A percentile compares a stretch with the other conserved stretches of the same genome.
phyloP scores from a whole-genome alignment of 1,140 invertebrate species.

The Bathynomus jamesi region DNA sequence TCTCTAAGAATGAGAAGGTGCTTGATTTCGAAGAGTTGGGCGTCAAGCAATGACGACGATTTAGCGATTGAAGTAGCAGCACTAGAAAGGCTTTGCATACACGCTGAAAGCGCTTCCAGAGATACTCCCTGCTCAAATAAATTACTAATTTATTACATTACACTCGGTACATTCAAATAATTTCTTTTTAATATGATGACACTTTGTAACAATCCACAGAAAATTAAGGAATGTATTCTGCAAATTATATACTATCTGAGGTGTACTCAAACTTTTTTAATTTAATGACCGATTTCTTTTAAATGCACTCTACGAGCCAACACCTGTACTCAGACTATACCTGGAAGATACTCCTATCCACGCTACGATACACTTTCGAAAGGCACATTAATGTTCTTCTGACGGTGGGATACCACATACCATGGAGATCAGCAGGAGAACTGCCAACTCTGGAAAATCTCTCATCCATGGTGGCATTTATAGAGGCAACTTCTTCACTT shows the following conservation, averaged over 20 bases:
- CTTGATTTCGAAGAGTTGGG: constrained; percentile 93
- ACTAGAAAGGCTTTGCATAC: constrained; percentile 77
- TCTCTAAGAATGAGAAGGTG: constrained; percentile 93
- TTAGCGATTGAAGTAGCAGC: constrained; percentile 53
- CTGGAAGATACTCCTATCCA: constrained; percentile 92
- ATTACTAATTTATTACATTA: not conserved
- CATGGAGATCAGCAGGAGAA: constrained; percentile 92
- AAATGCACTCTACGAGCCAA: too few species aligned
- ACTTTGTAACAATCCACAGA: too few species aligned
- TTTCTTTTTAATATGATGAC: not conserved
- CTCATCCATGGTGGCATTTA: constrained; percentile 19
- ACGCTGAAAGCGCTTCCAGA: constrained; percentile 85
- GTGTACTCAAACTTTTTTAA: too few species aligned
- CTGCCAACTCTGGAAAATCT: constrained; percentile 37
- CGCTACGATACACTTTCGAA: constrained; percentile 87
- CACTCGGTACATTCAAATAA: not conserved
- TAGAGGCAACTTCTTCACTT: not conserved
- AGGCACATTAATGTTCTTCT: constrained; percentile 87
- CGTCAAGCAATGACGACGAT: constrained; percentile 58
- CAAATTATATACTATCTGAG: too few species aligned
- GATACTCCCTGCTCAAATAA: constrained; percentile 49
- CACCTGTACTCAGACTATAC: too few species aligned
- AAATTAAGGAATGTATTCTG: too few species aligned
- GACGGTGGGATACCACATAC: constrained; percentile 99
- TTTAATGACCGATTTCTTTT: too few species aligned